phyloP scores from a whole-genome alignment of 2,888 invertebrate species.

The Diachrysia chrysitis region DNA sequence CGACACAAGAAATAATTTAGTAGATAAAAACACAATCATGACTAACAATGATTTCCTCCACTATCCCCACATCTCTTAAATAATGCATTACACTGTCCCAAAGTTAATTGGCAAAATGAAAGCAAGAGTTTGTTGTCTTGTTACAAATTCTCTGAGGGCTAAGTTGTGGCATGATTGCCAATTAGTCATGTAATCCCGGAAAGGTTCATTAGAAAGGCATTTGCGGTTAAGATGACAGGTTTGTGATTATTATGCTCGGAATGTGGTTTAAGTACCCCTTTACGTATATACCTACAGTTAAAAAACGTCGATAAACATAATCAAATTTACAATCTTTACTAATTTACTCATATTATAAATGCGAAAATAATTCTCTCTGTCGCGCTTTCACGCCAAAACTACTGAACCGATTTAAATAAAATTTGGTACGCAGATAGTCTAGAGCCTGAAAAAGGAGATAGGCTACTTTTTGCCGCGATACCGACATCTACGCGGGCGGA shows the following conservation, averaged over 20 bases:
- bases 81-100: slow-evolving; percentile 50
- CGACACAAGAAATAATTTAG: background rate
- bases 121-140: slow-evolving; percentile 24
- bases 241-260: slow-evolving; percentile 37
- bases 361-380: too few relatives aligned
- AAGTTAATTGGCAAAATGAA: slow-evolving; percentile 49
- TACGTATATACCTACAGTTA: background rate
- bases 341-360: too few relatives aligned
- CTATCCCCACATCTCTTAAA: slow-evolving; percentile 16
- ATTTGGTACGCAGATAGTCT: too few relatives aligned
- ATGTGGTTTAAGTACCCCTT: slow-evolving; percentile 32
- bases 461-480: too few relatives aligned
- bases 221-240: slow-evolving; percentile 22
- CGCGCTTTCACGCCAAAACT: too few relatives aligned
- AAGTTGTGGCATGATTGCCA: slow-evolving; percentile 49
- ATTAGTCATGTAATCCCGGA: slow-evolving; percentile 54
- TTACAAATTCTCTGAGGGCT: slow-evolving; percentile 37
- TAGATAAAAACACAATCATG: background rate
- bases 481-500: too few relatives aligned
- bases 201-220: slow-evolving; percentile 33
- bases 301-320: too few relatives aligned
- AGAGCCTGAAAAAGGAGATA: too few relatives aligned
- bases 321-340: too few relatives aligned
- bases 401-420: too few relatives aligned
- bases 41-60: background rate